Conservation (phyloP, 92 coral and sea anemone genomes). For the Siderastrea radians region DNA sequence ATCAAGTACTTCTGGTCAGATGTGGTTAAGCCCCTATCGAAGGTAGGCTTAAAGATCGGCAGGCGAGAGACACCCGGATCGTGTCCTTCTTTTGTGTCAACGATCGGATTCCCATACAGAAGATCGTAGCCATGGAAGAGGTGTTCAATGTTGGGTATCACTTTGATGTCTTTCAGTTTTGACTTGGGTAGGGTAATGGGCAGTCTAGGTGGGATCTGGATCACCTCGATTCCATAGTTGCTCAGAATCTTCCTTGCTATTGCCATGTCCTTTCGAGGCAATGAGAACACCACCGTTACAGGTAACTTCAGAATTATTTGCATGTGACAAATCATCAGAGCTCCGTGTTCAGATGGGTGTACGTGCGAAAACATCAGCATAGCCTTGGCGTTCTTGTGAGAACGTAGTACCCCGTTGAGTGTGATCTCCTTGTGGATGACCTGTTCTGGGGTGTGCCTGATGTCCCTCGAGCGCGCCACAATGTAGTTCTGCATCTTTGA, state of each 20-base stretch:
- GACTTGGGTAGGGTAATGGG: not conserved
- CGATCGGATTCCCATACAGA: slow-evolving; percentile 43
- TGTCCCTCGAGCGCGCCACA: slow-evolving; percentile 24
- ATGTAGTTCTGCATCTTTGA: slow-evolving; percentile 34
- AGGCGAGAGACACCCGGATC: slow-evolving; percentile 54
- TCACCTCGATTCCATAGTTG: slow-evolving; percentile 8
- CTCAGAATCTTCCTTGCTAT: not conserved
- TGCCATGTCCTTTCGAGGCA: not conserved
- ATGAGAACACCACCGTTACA: not conserved
- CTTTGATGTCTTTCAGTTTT: not conserved
- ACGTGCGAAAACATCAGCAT: slow-evolving; percentile 7
- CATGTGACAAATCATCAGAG: slow-evolving; percentile 16
- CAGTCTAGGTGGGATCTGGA: slow-evolving; percentile 6
- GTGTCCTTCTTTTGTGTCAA: slow-evolving; percentile 23
- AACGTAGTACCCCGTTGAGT: slow-evolving; percentile 8
- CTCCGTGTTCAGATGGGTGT: not conserved
- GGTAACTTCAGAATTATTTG: slow-evolving; percentile 8
- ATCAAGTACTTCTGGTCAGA: slow-evolving; percentile 31
- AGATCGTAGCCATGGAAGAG: slow-evolving; percentile 54
- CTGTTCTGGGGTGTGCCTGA: slow-evolving; percentile 21
- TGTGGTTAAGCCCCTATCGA: slow-evolving; percentile 1
- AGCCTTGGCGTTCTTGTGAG: slow-evolving; percentile 26
- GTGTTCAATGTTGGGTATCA: slow-evolving; percentile 43
- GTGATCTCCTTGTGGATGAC: slow-evolving; percentile 19
- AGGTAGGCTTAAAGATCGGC: slow-evolving; percentile 42